Conservation (phyloP, 2,797 vertebrate genomes). For the Cheracebus regulus region DNA sequence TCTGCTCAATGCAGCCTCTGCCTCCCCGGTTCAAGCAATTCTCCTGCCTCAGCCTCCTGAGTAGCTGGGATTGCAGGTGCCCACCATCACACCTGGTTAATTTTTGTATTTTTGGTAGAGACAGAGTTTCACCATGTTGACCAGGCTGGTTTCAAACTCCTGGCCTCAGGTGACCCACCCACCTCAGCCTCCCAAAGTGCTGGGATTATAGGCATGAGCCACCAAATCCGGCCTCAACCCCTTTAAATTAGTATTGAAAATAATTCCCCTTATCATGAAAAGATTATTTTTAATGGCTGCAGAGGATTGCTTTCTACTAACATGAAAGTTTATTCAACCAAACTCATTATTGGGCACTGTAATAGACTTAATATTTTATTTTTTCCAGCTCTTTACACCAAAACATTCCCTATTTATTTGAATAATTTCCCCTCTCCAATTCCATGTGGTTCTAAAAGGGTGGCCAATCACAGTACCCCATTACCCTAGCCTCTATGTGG, state of each 20-base stretch:
- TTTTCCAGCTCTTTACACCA: background rate
- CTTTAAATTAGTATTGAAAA: background rate
- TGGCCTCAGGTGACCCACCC: no score
- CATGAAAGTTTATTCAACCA: background rate
- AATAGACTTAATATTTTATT: background rate
- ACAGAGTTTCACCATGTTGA: background rate
- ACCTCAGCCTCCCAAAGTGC: background rate
- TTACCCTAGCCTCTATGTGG: background rate
- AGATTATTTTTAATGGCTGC: background rate
- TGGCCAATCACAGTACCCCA: background rate
- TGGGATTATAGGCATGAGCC: background rate
- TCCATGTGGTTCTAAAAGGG: background rate
- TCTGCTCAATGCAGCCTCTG: no score
- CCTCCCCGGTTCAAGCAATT: no score
- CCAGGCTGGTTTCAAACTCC: background rate
- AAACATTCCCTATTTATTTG: background rate
- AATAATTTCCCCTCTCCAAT: background rate
- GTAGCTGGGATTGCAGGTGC: no score
- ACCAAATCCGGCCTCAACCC: background rate
- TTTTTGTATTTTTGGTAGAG: background rate
- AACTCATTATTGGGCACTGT: background rate
- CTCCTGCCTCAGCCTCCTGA: no score
- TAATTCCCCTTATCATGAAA: background rate
- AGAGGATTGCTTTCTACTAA: background rate
- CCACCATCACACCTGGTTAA: no score